Percentiles rank a stretch among this genome's conserved stretches.
These are phyloP conservation scores for Coregonus ussuriensis DNA, from an alignment of 2,797 vertebrate species.

Conservation along the genomic window DNA sequence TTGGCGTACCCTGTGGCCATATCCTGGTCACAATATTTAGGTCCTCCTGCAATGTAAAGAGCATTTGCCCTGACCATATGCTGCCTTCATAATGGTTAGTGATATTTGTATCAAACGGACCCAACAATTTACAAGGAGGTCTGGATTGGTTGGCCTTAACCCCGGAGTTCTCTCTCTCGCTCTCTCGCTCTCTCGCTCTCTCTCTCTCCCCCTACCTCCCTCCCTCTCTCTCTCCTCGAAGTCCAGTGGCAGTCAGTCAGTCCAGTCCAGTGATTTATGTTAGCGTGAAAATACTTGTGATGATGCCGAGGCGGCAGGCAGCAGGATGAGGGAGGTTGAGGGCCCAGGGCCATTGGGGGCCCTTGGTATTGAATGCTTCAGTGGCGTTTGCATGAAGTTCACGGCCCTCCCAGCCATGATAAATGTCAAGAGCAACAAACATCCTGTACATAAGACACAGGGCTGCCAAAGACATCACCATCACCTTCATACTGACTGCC, in stretches of 20 bases:
- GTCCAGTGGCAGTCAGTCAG: conserved; percentile 60
- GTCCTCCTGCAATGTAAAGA: conserved; percentile 54
- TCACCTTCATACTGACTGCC: conserved; percentile 67
- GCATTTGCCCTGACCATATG: conserved; percentile 65
- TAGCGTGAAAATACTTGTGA: conserved; percentile 82
- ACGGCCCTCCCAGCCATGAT: conserved; percentile 77
- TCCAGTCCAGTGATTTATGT: conserved; percentile 76
- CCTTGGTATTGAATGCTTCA: conserved; percentile 77
- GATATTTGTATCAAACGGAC: conserved; percentile 73
- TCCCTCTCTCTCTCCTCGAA: conserved; percentile 38
- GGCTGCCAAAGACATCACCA: conserved; percentile 64
- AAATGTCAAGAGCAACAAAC: conserved; percentile 85
- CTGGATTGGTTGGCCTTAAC: conserved; percentile 64
- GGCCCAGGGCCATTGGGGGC: conserved; percentile 56
- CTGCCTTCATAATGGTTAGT: conserved; percentile 73
- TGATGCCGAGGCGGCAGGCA: conserved; percentile 69
- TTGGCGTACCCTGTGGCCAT: background rate
- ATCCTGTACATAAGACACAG: conserved; percentile 80
- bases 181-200: conserved; percentile 33
- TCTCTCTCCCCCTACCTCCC: too few species aligned
- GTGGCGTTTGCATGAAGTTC: conserved; percentile 82
- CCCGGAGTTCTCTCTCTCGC: conserved; percentile 56
- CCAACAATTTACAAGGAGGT: conserved; percentile 72
- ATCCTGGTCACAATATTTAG: conserved; percentile 43
- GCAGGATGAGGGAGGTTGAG: conserved; percentile 32